phyloP scores from a whole-genome alignment of 2,797 vertebrate genomes.

The Hypotaenidia okinawae region DNA sequence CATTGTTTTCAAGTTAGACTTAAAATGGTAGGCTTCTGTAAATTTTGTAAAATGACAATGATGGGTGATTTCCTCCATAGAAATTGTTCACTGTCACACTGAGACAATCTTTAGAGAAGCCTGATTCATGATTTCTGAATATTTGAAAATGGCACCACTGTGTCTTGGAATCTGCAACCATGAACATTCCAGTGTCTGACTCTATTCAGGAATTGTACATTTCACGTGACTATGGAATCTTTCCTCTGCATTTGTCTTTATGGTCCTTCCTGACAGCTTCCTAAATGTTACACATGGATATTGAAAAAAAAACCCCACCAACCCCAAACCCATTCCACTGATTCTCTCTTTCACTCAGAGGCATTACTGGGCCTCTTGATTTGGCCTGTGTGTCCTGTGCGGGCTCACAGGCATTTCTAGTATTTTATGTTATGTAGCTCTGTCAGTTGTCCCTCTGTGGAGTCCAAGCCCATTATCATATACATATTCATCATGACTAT shows the following conservation, averaged over 20 bases:
- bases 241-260: background rate
- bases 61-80: constrained; percentile 2
- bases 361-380: background rate
- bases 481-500: background rate
- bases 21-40: background rate
- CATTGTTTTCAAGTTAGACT: constrained; percentile 25
- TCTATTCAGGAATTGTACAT: background rate
- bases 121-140: background rate
- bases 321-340: accelerated
- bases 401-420: background rate
- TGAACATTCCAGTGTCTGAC: background rate
- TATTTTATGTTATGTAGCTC: background rate
- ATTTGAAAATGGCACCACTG: background rate
- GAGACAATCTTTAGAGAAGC: background rate
- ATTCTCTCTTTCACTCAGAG: background rate
- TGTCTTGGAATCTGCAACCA: background rate
- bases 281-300: background rate
- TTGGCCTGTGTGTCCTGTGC: background rate
- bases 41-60: constrained; percentile 31
- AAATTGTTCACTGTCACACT: background rate
- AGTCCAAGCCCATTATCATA: background rate
- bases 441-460: background rate
- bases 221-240: background rate
- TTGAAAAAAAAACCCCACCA: accelerated
- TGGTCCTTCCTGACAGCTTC: background rate